Percentiles rank a stretch among this genome's conserved stretches.
Evolutionary conservation across 2,888 invertebrate genomes (phyloP).

Genomic region (Sussaba pulchella): DNA sequence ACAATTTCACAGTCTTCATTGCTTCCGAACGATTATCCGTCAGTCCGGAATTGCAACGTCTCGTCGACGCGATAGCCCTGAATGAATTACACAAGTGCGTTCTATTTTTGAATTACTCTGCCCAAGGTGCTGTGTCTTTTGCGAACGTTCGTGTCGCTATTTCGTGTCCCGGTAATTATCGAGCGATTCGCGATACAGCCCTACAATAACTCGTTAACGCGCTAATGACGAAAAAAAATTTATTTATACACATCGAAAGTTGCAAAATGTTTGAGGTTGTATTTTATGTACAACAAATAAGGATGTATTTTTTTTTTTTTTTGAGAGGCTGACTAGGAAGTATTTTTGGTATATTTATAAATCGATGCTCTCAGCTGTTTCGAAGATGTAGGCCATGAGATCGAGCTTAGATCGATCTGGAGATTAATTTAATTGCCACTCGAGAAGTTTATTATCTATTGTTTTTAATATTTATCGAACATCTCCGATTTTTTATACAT

Average conservation of each 20-base stretch:
- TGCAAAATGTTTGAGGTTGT: background rate
- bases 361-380: conserved; percentile 34
- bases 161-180: conserved; percentile 1
- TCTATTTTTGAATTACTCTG: conserved; percentile 63
- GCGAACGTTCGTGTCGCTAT: background rate
- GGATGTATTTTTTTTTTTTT: too few species aligned
- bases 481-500: too few species aligned
- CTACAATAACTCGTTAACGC: too few species aligned
- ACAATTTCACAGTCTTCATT: conserved; percentile 77
- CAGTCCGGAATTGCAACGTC: conserved; percentile 50
- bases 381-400: conserved; percentile 30
- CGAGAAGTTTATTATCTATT: background rate
- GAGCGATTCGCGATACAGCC: background rate
- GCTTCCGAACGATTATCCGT: conserved; percentile 45
- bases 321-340: background rate
- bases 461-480: too few species aligned
- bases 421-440: background rate
- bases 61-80: conserved; percentile 55
- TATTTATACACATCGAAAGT: background rate
- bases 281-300: too few species aligned
- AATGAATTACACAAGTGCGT: conserved; percentile 67
- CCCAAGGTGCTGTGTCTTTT: background rate
- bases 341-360: conserved; percentile 43
- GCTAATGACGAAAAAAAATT: too few species aligned
- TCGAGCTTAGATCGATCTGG: background rate